phyloP scores from a whole-genome alignment of 2,888 invertebrate species.

The Hipparchia sbordonii region DNA sequence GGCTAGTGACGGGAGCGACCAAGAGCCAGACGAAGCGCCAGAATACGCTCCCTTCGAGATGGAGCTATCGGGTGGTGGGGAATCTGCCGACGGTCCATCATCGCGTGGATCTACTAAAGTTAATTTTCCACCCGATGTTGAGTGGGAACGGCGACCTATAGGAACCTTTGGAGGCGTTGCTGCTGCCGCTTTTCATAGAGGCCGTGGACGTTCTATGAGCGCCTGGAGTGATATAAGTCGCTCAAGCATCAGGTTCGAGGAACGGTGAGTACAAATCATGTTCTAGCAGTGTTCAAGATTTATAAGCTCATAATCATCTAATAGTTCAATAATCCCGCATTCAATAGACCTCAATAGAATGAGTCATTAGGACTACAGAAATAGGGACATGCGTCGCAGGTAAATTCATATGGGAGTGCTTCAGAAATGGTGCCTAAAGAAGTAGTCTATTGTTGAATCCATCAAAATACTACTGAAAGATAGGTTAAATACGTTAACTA shows the following conservation, averaged over 20 bases:
- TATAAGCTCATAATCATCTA: not conserved
- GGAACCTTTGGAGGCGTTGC: conserved; percentile 72
- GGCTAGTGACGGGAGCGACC: conserved; percentile 77
- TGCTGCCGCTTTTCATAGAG: conserved; percentile 77
- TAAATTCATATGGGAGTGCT: conserved; percentile 25
- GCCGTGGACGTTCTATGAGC: conserved; percentile 89
- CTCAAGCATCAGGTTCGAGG: conserved; percentile 91
- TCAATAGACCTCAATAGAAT: conserved; percentile 9
- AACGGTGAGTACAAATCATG: conserved; percentile 81
- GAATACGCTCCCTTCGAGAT: conserved; percentile 75
- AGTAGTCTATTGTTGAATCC: not conserved
- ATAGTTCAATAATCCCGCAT: conserved; percentile 19
- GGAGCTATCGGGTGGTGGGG: conserved; percentile 73
- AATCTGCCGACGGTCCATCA: conserved; percentile 71
- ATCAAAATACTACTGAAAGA: conserved; percentile 17
- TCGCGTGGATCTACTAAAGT: conserved; percentile 84
- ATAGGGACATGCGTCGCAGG: conserved; percentile 29
- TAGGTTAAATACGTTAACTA: conserved; percentile 28
- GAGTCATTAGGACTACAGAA: conserved; percentile 12
- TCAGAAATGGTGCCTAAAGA: conserved; percentile 17
- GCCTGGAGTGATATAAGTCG: conserved; percentile 94
- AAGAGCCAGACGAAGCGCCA: conserved; percentile 68
- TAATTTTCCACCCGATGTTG: conserved; percentile 85
- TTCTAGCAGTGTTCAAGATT: not conserved
- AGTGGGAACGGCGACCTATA: conserved; percentile 75